A percentile compares a stretch with the other conserved stretches of the same genome.
Conservation (phyloP, 1,140 invertebrate species). For the Acromyrmex heyeri region DNA sequence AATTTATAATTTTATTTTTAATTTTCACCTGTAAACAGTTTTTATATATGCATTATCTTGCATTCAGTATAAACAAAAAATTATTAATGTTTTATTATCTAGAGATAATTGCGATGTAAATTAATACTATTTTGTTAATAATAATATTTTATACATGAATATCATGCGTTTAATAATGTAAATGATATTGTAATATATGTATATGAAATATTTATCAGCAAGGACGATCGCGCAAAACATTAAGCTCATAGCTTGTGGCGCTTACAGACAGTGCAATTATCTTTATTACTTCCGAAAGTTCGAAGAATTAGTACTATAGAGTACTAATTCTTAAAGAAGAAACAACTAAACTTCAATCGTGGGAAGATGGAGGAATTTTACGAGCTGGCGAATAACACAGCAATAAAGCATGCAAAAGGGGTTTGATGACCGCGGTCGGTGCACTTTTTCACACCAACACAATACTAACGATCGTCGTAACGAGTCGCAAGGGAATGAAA, state of each 20-base stretch:
- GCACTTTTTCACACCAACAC: slow-evolving; percentile 48
- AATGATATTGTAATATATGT: slow-evolving; percentile 8
- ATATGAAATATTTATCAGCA: slow-evolving; percentile 20
- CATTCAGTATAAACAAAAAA: background rate
- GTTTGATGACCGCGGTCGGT: slow-evolving; percentile 46
- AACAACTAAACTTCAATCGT: slow-evolving; percentile 26
- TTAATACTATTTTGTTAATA: background rate
- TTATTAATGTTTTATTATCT: background rate
- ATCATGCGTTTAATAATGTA: background rate
- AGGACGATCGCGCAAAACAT: background rate
- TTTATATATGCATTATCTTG: background rate
- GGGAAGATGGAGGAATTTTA: slow-evolving; percentile 43
- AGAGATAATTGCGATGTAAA: background rate
- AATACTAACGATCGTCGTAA: slow-evolving; percentile 48
- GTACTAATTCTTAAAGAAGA: background rate
- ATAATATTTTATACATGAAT: slow-evolving; percentile 15
- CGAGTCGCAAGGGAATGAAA: slow-evolving; percentile 45
- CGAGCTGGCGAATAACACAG: slow-evolving; percentile 30
- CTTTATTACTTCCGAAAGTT: background rate
- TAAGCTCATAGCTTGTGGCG: background rate
- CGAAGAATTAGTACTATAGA: background rate
- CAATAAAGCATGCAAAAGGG: slow-evolving; percentile 38
- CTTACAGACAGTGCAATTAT: background rate
- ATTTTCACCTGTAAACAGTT: background rate
- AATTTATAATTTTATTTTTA: slow-evolving; percentile 1